These are phyloP conservation scores for Acleris emargana DNA, from an alignment of 2,888 invertebrate genomes.

Conservation along the genomic window DNA sequence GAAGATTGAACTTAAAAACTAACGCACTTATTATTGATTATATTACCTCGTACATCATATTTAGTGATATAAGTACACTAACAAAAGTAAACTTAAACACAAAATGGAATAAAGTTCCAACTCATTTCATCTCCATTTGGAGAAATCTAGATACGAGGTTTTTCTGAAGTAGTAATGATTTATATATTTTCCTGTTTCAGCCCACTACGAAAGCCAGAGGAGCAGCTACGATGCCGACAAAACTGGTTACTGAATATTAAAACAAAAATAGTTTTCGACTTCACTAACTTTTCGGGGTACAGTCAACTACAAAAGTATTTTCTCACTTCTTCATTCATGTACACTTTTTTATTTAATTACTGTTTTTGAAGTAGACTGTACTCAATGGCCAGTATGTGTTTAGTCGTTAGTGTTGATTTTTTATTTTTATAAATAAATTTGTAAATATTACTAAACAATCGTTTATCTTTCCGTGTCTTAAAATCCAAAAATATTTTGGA, in stretches of 20 bases:
- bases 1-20: too few relatives aligned
- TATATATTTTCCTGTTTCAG: constrained; percentile 53
- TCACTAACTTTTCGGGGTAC: constrained; percentile 16
- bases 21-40: too few relatives aligned
- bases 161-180: constrained; percentile 2
- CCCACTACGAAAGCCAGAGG: constrained; percentile 67
- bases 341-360: constrained; percentile 39
- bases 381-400: constrained; percentile 63
- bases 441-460: constrained; percentile 46
- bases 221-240: constrained; percentile 77
- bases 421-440: constrained; percentile 42
- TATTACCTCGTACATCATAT: too few relatives aligned
- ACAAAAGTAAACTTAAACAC: too few relatives aligned
- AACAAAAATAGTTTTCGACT: constrained; percentile 1
- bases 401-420: constrained; percentile 58
- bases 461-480: neutral
- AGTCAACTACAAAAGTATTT: constrained; percentile 26
- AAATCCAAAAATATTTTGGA: too few relatives aligned
- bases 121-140: too few relatives aligned
- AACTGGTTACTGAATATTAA: constrained; percentile 61
- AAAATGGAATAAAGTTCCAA: too few relatives aligned
- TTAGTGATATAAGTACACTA: too few relatives aligned
- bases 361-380: constrained; percentile 52
- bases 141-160: too few relatives aligned
- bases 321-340: constrained; percentile 31